A percentile compares a stretch with the other conserved stretches of the same genome.
Evolutionary conservation across 2,797 vertebrate genomes (phyloP).

Genomic region (Poecilia velifera): DNA sequence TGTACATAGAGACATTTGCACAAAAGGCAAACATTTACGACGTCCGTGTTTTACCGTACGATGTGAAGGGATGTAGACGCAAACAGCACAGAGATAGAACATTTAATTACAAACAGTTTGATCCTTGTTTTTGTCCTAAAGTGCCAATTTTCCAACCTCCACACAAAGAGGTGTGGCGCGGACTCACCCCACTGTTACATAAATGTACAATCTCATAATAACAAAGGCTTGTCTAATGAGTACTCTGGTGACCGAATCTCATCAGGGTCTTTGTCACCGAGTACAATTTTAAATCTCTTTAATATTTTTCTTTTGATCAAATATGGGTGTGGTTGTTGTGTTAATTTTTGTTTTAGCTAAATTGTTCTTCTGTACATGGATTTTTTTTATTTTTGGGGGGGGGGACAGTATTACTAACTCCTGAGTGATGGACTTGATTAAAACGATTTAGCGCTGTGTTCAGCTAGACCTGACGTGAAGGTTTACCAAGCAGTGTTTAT

Average conservation of each 20-base stretch:
- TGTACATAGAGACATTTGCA: conserved; percentile 49
- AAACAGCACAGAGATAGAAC: conserved; percentile 2
- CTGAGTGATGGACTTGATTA: conserved; percentile 38
- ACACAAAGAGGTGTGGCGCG: conserved; percentile 31
- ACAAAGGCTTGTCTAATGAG: conserved; percentile 15
- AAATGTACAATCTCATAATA: conserved; percentile 21
- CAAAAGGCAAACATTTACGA: conserved; percentile 12
- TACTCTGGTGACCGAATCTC: conserved; percentile 15
- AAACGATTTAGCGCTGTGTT: conserved; percentile 26
- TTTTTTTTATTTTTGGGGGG: no score
- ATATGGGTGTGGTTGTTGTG: conserved; percentile 27
- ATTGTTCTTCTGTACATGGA: conserved; percentile 14
- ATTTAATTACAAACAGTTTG: conserved; percentile 33
- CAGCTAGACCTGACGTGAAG: neutral
- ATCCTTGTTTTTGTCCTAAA: conserved; percentile 39
- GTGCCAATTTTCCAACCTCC: conserved; percentile 45
- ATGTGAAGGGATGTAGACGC: conserved; percentile 18
- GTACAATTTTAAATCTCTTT: conserved; percentile 17
- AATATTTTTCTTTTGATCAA: conserved; percentile 38
- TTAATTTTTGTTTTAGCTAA: neutral
- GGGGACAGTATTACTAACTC: conserved; percentile 27
- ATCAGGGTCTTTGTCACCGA: conserved; percentile 24
- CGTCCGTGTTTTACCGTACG: conserved; percentile 10
- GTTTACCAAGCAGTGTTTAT: conserved; percentile 20
- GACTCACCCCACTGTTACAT: conserved; percentile 41